Conservation (phyloP, 2,888 invertebrate genomes). For the Pseudoips prasinana region DNA sequence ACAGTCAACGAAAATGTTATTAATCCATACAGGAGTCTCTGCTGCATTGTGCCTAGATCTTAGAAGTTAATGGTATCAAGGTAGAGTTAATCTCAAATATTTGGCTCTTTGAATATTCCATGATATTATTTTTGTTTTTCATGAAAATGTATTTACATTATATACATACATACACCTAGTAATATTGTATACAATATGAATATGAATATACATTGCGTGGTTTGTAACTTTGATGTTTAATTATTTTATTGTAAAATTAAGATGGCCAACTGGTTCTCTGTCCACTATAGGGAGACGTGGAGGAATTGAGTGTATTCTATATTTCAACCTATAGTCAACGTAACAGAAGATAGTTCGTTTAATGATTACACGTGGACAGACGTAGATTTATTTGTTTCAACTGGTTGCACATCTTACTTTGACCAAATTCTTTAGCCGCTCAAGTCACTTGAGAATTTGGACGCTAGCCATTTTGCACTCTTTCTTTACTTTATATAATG, state of each 20-base stretch:
- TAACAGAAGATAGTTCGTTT: conserved; percentile 37
- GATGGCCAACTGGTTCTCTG: conserved; percentile 74
- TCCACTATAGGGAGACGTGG: conserved; percentile 54
- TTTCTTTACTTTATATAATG: conserved; percentile 46
- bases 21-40: conserved; percentile 81
- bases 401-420: conserved; percentile 78
- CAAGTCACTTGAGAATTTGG: conserved; percentile 67
- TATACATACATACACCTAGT: conserved; percentile 80
- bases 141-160: conserved; percentile 82
- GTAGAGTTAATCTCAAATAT: conserved; percentile 81
- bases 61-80: conserved; percentile 82
- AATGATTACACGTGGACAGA: conserved; percentile 55
- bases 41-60: conserved; percentile 83
- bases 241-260: conserved; percentile 77
- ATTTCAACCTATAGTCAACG: conserved; percentile 41
- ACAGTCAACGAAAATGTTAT: conserved; percentile 81
- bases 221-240: conserved; percentile 78
- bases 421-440: conserved; percentile 69
- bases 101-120: conserved; percentile 82
- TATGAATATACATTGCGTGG: conserved; percentile 80
- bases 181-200: conserved; percentile 76
- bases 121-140: conserved; percentile 81
- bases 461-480: conserved; percentile 55
- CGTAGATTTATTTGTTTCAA: conserved; percentile 50
- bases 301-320: conserved; percentile 60